Conservation (phyloP, 1,140 invertebrate genomes). For the Lysiphlebus fabarum region DNA sequence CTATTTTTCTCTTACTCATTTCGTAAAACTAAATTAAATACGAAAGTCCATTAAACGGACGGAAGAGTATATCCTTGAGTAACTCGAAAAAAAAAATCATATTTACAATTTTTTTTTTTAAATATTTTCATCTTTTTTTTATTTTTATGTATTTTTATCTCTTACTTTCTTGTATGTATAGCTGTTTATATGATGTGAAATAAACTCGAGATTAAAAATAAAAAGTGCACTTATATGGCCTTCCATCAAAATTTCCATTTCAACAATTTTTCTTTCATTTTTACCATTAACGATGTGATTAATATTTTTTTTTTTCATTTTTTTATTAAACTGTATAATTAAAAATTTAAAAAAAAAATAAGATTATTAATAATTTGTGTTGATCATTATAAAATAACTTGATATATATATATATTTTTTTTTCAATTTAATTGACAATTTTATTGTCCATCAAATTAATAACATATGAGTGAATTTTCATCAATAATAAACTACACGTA, state of each 20-base stretch:
- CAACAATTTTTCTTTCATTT: no score
- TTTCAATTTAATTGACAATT: no score
- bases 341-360: no score
- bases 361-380: no score
- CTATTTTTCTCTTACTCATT: not conserved
- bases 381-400: no score
- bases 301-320: not conserved
- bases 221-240: not conserved
- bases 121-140: slow-evolving; percentile 11
- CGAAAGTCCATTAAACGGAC: slow-evolving; percentile 29
- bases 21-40: slow-evolving; percentile 17
- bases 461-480: no score
- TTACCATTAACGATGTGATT: not conserved
- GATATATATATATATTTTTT: no score
- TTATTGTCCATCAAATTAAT: no score
- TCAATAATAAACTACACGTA: no score
- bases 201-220: not conserved
- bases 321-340: no score
- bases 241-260: slow-evolving; percentile 3
- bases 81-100: slow-evolving; percentile 21
- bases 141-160: slow-evolving; percentile 5
- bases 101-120: slow-evolving; percentile 8
- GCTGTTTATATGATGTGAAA: not conserved
- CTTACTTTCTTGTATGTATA: no score
- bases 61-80: slow-evolving; percentile 25